These are phyloP conservation scores for Dicyrtoma fusca DNA, from an alignment of 2,888 invertebrate genomes.

Conservation along the genomic window DNA sequence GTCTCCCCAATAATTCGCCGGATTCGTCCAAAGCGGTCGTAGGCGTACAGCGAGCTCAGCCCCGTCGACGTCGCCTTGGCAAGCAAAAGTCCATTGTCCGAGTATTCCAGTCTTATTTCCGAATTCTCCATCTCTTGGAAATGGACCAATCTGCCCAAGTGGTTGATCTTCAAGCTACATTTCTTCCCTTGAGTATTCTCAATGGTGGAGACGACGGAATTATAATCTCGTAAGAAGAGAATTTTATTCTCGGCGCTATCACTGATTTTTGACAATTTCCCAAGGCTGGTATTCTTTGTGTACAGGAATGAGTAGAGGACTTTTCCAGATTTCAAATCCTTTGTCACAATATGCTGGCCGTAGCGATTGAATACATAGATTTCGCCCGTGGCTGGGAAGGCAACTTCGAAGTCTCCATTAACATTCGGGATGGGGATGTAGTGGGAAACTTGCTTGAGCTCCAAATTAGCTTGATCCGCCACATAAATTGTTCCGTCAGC, in stretches of 20 bases:
- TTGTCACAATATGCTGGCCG: constrained; percentile 94
- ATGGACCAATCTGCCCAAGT: constrained; percentile 86
- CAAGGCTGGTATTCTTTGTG: constrained; percentile 94
- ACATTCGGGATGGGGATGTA: constrained; percentile 85
- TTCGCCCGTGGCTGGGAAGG: constrained; percentile 90
- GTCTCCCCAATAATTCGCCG: constrained; percentile 59
- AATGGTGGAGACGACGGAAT: constrained; percentile 86
- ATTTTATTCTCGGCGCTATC: constrained; percentile 93
- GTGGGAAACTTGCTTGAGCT: constrained; percentile 70
- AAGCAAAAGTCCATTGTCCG: constrained; percentile 78
- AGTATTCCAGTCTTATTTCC: constrained; percentile 87
- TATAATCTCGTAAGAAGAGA: constrained; percentile 87
- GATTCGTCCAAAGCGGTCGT: constrained; percentile 70
- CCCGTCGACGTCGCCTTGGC: constrained; percentile 57
- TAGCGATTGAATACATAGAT: constrained; percentile 91
- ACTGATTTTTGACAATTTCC: constrained; percentile 88
- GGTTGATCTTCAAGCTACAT: constrained; percentile 87
- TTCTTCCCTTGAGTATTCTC: constrained; percentile 94
- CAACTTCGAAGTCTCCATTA: constrained; percentile 89
- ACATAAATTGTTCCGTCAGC: constrained; percentile 95
- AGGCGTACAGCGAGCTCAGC: constrained; percentile 50
- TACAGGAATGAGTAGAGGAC: constrained; percentile 94
- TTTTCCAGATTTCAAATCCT: constrained; percentile 92
- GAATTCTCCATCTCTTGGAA: constrained; percentile 82
- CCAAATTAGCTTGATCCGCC: constrained; percentile 82